These are phyloP conservation scores for Neocloeon triangulifer DNA, from an alignment of 1,140 invertebrate species.

Conservation along the genomic window DNA sequence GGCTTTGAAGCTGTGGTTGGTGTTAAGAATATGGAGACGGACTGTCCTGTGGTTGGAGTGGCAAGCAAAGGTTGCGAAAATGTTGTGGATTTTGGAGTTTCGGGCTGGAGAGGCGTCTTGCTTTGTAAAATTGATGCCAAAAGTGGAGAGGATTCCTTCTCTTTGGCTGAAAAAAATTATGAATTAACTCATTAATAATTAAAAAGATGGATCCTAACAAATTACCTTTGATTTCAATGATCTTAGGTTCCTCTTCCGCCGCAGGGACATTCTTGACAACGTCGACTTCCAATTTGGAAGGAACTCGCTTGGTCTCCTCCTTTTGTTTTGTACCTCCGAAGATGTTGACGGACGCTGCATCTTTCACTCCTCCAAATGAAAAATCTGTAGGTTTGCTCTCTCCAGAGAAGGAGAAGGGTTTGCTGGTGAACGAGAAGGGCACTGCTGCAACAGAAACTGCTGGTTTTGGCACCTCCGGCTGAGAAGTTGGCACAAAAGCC, in stretches of 20 bases:
- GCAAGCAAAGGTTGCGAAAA: no score
- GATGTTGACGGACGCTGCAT: neutral
- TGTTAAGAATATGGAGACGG: no score
- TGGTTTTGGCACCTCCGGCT: neutral
- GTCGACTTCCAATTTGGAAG: neutral
- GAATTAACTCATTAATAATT: no score
- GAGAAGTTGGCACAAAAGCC: neutral
- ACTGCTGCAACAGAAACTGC: neutral
- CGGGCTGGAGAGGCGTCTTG: neutral
- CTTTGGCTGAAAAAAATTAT: neutral
- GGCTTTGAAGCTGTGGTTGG: no score
- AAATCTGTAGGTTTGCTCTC: neutral
- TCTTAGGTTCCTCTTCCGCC: neutral
- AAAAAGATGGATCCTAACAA: no score
- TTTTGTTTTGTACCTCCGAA: neutral
- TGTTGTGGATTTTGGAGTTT: no score
- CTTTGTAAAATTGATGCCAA: neutral
- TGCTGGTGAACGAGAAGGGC: slow-evolving; percentile 11
- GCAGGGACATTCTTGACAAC: neutral
- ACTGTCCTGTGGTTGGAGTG: no score
- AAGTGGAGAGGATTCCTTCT: neutral
- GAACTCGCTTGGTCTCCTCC: no score
- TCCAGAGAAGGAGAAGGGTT: slow-evolving; percentile 3
- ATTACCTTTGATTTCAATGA: neutral
- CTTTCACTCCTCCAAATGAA: neutral